These are phyloP conservation scores for Diarsia rubi DNA, from an alignment of 2,888 invertebrate genomes.

Conservation along the genomic window DNA sequence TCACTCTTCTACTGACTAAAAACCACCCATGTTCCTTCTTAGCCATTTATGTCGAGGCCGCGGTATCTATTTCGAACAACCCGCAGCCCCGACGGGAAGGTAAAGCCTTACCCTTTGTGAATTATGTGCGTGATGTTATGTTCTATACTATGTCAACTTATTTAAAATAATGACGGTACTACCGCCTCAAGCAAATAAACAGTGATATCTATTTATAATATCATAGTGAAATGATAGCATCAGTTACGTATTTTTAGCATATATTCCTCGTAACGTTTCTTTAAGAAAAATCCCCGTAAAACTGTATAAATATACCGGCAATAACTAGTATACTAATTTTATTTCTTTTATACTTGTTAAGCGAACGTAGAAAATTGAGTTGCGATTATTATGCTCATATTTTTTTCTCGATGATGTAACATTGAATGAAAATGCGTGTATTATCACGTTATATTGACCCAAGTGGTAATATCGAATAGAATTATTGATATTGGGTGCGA, in stretches of 20 bases:
- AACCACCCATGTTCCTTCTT: too few species aligned
- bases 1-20: too few species aligned
- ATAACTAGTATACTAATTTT: slow-evolving; percentile 19
- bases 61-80: too few species aligned
- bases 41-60: too few species aligned
- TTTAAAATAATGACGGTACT: not conserved
- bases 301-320: not conserved
- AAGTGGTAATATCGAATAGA: slow-evolving; percentile 48
- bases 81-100: too few species aligned
- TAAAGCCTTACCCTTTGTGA: too few species aligned
- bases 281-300: not conserved
- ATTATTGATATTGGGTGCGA: slow-evolving; percentile 51
- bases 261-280: not conserved
- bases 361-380: slow-evolving; percentile 30
- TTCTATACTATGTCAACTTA: not conserved
- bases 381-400: slow-evolving; percentile 43
- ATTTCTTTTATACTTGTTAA: slow-evolving; percentile 10
- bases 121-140: too few species aligned
- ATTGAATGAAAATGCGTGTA: slow-evolving; percentile 58
- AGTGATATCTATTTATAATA: not conserved
- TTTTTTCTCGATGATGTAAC: slow-evolving; percentile 48
- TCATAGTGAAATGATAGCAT: not conserved
- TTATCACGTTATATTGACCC: slow-evolving; percentile 49
- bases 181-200: not conserved
- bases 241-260: slow-evolving; percentile 1